Percentiles rank a stretch among this genome's conserved stretches.
Evolutionary conservation across 2,113 vertebrate species (phyloP).

Genomic region (Pangasianodon hypophthalmus): DNA sequence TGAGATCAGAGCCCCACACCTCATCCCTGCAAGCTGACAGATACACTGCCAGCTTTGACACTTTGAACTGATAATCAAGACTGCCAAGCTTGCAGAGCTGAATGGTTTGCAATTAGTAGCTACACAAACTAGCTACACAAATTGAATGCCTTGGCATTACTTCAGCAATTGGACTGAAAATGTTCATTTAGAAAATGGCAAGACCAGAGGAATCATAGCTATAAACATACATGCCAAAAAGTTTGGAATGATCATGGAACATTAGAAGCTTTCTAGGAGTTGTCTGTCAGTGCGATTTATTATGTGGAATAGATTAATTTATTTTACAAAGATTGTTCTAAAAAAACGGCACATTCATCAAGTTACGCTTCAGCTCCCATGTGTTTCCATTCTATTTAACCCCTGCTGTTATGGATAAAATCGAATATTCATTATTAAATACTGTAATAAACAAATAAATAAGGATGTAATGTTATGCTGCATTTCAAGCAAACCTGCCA

Average conservation of each 20-base stretch:
- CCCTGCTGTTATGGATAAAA: neutral
- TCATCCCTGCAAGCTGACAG: conserved; percentile 23
- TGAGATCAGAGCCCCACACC: conserved; percentile 42
- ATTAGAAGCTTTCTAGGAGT: neutral
- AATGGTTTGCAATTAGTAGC: conserved; percentile 4
- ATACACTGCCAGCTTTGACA: neutral
- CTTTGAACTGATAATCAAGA: conserved; percentile 28
- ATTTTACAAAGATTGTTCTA: conserved; percentile 12
- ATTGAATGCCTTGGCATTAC: neutral
- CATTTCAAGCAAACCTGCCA: neutral
- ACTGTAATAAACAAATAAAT: neutral
- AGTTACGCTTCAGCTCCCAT: neutral
- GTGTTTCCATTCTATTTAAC: conserved; percentile 9
- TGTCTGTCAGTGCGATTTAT: conserved; percentile 1
- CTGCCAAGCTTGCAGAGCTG: conserved; percentile 11
- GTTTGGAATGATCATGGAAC: neutral
- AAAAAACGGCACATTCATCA: neutral
- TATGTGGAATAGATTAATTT: neutral
- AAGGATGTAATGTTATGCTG: neutral
- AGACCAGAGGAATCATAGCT: neutral
- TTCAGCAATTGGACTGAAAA: neutral
- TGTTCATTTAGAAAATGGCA: neutral
- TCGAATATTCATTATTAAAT: conserved; percentile 6
- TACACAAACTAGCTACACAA: neutral
- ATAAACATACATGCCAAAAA: neutral